phyloP scores from a whole-genome alignment of 2,113 vertebrate species.

The Cebidichthys violaceus region DNA sequence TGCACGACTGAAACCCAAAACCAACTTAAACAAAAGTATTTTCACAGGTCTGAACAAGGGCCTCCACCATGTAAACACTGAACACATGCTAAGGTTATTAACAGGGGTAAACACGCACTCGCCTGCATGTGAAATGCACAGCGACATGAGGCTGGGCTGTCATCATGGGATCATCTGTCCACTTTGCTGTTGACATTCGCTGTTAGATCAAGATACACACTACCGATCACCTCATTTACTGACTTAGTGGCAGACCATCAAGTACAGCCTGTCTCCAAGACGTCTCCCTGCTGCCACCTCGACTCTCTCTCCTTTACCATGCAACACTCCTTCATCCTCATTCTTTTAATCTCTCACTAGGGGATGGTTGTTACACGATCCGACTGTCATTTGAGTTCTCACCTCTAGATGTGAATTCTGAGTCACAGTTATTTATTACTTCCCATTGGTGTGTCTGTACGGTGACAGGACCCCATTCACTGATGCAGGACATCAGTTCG shows the following conservation, averaged over 20 bases:
- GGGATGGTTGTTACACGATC: neutral
- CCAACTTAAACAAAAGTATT: slow-evolving; percentile 15
- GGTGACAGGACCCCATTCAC: too few species aligned
- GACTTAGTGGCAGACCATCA: neutral
- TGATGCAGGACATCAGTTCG: neutral
- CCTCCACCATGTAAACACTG: slow-evolving; percentile 2
- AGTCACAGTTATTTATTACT: neutral
- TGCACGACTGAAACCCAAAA: slow-evolving; percentile 3
- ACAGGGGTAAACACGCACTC: neutral
- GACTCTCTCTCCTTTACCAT: neutral
- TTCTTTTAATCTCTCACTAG: neutral
- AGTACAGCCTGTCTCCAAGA: slow-evolving; percentile 14
- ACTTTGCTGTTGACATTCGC: slow-evolving; percentile 5
- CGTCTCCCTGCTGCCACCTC: neutral
- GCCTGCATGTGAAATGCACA: slow-evolving; percentile 21
- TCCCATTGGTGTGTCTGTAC: neutral
- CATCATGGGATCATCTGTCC: neutral
- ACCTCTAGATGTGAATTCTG: neutral
- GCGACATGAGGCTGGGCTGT: neutral
- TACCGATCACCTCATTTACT: neutral
- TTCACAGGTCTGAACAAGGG: slow-evolving; percentile 1
- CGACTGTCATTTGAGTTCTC: neutral
- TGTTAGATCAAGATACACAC: neutral
- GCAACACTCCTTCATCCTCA: neutral
- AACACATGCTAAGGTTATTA: neutral